Percentiles rank a stretch among this genome's conserved stretches.
Conservation (phyloP, 2,797 vertebrate genomes). For the Mus minutoides region DNA sequence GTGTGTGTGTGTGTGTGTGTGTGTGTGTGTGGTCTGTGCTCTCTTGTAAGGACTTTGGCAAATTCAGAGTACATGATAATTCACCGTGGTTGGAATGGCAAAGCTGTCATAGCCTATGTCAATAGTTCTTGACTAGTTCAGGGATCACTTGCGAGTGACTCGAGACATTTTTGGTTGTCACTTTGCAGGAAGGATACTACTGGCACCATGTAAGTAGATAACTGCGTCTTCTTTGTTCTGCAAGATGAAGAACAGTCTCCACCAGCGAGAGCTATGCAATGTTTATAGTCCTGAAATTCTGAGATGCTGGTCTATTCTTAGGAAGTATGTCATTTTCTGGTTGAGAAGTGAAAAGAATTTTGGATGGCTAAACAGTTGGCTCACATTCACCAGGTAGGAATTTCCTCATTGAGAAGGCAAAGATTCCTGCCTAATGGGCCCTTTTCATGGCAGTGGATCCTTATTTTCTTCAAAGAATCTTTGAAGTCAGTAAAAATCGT, state of each 20-base stretch:
- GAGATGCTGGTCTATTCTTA: not conserved
- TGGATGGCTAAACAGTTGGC: not conserved
- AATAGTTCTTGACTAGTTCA: not conserved
- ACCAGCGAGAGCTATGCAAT: not conserved
- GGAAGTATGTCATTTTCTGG: not conserved
- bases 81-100: not conserved
- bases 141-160: not conserved
- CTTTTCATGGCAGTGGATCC: constrained; percentile 28
- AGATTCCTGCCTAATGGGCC: not conserved
- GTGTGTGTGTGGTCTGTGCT: too few relatives aligned
- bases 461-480: constrained; percentile 63
- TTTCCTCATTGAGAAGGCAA: constrained; percentile 26
- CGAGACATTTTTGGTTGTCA: not conserved
- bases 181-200: not conserved
- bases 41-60: not conserved
- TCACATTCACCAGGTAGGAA: not conserved
- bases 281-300: not conserved
- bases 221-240: not conserved
- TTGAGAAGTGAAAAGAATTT: not conserved
- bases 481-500: constrained; percentile 51
- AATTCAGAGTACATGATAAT: not conserved
- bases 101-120: not conserved
- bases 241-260: not conserved
- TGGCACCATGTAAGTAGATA: not conserved
- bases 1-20: too few relatives aligned